Evolutionary conservation across 2,113 vertebrate genomes (phyloP).

Genomic region (Osmerus mordax): DNA sequence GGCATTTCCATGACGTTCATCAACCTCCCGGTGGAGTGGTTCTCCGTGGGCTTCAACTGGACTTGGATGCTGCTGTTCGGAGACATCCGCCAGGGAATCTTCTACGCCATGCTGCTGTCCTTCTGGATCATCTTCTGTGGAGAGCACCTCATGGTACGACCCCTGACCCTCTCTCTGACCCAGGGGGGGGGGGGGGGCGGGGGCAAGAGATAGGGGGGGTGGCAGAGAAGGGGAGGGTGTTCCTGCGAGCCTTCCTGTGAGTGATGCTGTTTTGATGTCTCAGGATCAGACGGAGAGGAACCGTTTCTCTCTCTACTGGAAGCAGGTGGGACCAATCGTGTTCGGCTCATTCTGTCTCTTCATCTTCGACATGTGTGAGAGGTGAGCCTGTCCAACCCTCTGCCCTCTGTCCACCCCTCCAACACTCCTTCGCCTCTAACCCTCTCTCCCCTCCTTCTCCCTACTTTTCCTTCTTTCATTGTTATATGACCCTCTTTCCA

Average conservation of each 20-base stretch:
- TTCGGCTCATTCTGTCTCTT: conserved; percentile 97
- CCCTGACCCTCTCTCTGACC: too few species aligned
- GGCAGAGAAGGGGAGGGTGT: too few species aligned
- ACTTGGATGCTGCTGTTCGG: conserved; percentile 98
- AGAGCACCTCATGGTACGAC: conserved; percentile 92
- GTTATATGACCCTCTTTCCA: too few species aligned
- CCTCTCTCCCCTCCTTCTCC: not conserved
- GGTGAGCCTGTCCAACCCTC: conserved; percentile 70
- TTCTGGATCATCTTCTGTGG: conserved; percentile 99
- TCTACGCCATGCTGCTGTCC: conserved; percentile 96
- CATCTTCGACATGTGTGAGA: conserved; percentile 98
- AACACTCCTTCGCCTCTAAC: too few species aligned
- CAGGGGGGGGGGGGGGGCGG: too few species aligned
- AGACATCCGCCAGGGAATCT: conserved; percentile 95
- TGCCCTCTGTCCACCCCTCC: not conserved
- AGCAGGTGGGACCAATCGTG: conserved; percentile 93
- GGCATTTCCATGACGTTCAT: conserved; percentile 99
- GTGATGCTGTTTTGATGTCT: conserved; percentile 5
- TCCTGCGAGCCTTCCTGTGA: too few species aligned
- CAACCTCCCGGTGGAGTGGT: conserved; percentile 97
- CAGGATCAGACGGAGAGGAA: conserved; percentile 95
- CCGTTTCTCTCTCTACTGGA: conserved; percentile 92
- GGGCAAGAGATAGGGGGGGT: too few species aligned
- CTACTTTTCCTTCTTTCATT: too few species aligned
- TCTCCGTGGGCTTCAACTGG: conserved; percentile 96